A percentile compares a stretch with the other conserved stretches of the same genome.
Conservation (phyloP, 1,140 invertebrate species). For the Bombus balteatus region DNA sequence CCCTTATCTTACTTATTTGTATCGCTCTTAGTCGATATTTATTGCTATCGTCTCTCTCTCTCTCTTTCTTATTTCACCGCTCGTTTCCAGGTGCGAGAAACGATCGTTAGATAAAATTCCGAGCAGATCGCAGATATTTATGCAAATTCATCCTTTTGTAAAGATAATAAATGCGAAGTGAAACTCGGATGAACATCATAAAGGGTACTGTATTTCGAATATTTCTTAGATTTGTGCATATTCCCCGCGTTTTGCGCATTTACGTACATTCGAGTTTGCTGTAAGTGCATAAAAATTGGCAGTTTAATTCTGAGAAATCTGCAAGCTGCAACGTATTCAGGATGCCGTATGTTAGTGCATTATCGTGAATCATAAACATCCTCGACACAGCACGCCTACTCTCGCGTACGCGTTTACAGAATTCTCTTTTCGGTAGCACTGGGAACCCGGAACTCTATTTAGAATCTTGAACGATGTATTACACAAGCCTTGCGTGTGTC, state of each 20-base stretch:
- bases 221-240: no score
- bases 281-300: no score
- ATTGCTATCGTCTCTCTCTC: background rate
- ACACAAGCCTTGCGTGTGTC: background rate
- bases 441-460: background rate
- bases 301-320: no score
- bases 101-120: background rate
- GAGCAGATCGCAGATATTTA: no score
- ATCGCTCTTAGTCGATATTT: background rate
- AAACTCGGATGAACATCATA: no score
- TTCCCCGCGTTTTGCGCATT: no score
- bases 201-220: no score
- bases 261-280: no score
- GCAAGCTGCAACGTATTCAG: no score
- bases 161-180: no score
- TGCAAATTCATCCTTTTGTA: no score
- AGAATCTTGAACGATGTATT: background rate
- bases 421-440: background rate
- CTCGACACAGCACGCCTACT: background rate
- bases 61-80: accelerated
- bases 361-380: background rate
- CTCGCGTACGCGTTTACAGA: background rate
- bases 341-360: no score
- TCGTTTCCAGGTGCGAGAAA: background rate
- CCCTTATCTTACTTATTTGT: background rate